These are phyloP conservation scores for Podarcis raffonei DNA, from an alignment of 2,113 vertebrate species.

Conservation along the genomic window DNA sequence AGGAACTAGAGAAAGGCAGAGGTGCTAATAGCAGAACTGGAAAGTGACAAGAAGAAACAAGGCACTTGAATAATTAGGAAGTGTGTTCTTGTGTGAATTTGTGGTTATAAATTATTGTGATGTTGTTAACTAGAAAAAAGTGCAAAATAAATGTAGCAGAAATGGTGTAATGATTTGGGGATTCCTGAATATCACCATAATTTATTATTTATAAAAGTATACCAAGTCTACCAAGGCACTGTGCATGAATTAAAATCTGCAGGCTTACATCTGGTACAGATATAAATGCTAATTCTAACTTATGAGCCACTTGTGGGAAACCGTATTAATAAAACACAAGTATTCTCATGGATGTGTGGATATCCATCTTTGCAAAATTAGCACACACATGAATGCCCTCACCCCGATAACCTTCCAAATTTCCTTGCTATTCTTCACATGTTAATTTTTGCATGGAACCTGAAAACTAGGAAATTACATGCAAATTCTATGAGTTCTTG, in stretches of 20 bases:
- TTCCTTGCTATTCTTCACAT: background rate
- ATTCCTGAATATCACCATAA: background rate
- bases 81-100: background rate
- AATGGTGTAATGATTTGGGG: background rate
- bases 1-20: background rate
- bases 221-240: background rate
- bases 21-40: constrained; percentile 27
- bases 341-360: background rate
- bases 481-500: background rate
- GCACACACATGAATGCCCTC: background rate
- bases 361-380: background rate
- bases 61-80: background rate
- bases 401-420: background rate
- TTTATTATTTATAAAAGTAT: background rate
- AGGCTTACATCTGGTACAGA: background rate
- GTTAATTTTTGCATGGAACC: background rate
- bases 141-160: background rate
- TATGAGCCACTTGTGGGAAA: background rate
- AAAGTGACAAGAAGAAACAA: background rate
- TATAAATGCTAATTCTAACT: background rate
- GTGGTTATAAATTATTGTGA: background rate
- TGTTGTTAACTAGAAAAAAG: constrained; percentile 1
- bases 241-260: background rate
- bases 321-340: background rate
- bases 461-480: background rate